Percentiles rank a stretch among this genome's conserved stretches.
These are phyloP conservation scores for Neelides sp. DNA, from an alignment of 1,140 invertebrate genomes.

Conservation along the genomic window DNA sequence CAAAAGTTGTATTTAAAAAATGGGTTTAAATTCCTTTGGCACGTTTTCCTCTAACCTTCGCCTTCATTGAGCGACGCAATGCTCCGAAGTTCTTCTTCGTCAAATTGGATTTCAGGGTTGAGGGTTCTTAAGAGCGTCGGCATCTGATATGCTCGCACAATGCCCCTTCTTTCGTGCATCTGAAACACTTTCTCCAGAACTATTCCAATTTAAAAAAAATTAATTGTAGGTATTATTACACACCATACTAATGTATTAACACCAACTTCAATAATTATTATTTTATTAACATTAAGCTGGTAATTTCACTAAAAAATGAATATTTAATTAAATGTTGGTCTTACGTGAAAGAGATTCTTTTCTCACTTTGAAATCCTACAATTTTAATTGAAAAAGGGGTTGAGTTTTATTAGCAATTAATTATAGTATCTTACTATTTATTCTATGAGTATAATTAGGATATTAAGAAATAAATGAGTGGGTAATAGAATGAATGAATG, in stretches of 20 bases:
- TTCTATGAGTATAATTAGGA: no score
- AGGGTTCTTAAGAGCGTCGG: slow-evolving; percentile 4
- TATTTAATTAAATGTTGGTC: background rate
- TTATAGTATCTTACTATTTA: no score
- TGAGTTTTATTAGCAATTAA: no score
- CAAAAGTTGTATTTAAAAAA: no score
- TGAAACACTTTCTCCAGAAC: slow-evolving; percentile 14
- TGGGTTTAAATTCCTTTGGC: no score
- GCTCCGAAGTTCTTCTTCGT: slow-evolving; percentile 8
- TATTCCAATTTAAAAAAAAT: background rate
- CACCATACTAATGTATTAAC: background rate
- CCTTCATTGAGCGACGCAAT: no score
- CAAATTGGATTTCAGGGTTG: background rate
- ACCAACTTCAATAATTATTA: no score
- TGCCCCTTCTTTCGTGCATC: slow-evolving; percentile 5
- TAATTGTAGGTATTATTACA: background rate
- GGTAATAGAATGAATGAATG: no score
- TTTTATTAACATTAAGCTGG: background rate
- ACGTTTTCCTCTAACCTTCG: no score
- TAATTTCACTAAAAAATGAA: background rate
- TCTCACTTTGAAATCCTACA: slow-evolving; percentile 17
- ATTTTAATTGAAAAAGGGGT: background rate
- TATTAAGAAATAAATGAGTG: no score
- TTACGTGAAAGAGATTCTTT: slow-evolving; percentile 15
- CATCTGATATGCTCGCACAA: slow-evolving; percentile 12